Evolutionary conservation across 2,797 vertebrate species (phyloP), one percentile per base, ranked within the genome.

Genomic region (Karalla daura): DNA sequence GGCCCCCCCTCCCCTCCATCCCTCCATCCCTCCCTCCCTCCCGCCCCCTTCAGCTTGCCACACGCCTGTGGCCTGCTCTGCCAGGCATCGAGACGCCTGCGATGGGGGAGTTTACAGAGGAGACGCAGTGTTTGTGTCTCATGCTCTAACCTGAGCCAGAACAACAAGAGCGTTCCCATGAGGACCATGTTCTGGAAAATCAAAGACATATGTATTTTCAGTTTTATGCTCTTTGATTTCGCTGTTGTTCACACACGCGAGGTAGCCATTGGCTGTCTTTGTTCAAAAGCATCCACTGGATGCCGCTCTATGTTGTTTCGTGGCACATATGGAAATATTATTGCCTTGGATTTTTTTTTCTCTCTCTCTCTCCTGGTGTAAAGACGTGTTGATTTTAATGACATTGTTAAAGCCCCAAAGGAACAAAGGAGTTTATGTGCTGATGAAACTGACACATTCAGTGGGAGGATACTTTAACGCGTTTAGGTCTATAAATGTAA

Each of bases 171-270:
- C 27, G 66, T 70, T 74, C 60, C 66, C 46, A 69, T 28, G 56
- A 63, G 55, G 63, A 60, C 55, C 32, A 20, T 54, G 68, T 70
- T 70, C 36, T 74, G 72, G 41, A 47, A 80, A 78, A 83, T 77
- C 61, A 75, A 76, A 86, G 62, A 69, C 44, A 83, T 65, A 2
- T 13, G 11, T 86, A 40, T 81, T 72, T 83, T 81, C 43, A 76
- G 64, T 62, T 12, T 20, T 6, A 24, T 77, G 59, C 50, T 61
- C 49, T 88, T 85, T 80, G 59, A 77, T 81, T 62, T 47, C 46
- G 37, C 58, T 78, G 71, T 68, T 77, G 39, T 45, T 54, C 1
- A 58, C 50, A 69, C 61, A n/a, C n/a, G n/a, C 59, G 62, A 83
- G 70, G 70, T 36, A 44, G 24, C 35, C 46, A 23, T 52, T 60